Evolutionary conservation across 1,140 invertebrate genomes (phyloP), one percentile per base, ranked within the genome.

Genomic region (Meloidogyne hapla): DNA sequence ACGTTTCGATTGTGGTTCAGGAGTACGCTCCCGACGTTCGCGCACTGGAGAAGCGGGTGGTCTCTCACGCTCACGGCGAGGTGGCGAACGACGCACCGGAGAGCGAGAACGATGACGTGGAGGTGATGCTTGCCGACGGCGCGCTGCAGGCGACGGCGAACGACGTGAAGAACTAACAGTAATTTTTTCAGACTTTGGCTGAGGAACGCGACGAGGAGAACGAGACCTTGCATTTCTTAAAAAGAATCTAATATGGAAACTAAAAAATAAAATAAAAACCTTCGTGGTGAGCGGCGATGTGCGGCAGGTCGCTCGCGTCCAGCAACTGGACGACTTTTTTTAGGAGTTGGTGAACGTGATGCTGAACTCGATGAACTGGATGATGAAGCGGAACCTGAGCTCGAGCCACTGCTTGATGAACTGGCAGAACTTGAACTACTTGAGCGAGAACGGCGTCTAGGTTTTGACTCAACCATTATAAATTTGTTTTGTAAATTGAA

Each of bases 361-460:
- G 63, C 90, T 2, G 83, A 87, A 0, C 76, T 82, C 45, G 79
- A 75, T 1, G 82, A 86, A 48, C 91, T 92, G 72, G 90, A 91
- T 25, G 64, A 56, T 9, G 80, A 81, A 48, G 61, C 63, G 10
- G 81, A 83, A 1, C 12, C 48, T 26, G 79, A 81, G 67, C 68
- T 13, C 90, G 90, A 91, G 5, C 72, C 72, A 38, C 40, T 33
- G n/a, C 65, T 74, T 56, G 48, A 56, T 6, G 74, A 75, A 68
- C 80, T 80, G 0, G 70, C 63, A 12, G 77, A 78, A 1, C 92
- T 93, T 63, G 85, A 89, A 64, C 91, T 91, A 1, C 70, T 75
- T 28, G 79, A 76, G 18, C 48, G 74, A 13, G 80, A 64, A 38
- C 80, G 82, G 56, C 79, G 81, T 33, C 64, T 75, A 28, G 71